Base-by-base conservation (phyloP, 2,888 invertebrate species). In the Cryptus viduatorius region DNA sequence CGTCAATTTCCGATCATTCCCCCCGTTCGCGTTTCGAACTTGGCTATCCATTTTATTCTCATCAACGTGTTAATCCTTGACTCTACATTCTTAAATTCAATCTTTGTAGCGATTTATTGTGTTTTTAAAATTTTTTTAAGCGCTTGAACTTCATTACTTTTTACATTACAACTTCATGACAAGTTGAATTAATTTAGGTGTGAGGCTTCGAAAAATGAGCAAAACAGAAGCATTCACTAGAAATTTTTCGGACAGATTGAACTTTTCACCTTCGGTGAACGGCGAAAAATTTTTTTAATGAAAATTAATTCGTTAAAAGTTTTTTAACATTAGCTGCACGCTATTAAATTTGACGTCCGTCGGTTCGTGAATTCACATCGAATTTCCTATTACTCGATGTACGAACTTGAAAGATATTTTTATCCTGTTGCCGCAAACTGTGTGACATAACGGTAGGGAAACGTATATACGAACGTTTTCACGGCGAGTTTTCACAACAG, bases 1-100 rank as follows among this genome's bases (percentile, higher is more conserved):
- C 82, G 61, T 79, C 64, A 84, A 71, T 76, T 84, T 50, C 65
- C 82, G 69, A 84, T 82, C 82, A 67, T 71, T 61, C 59, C 37
- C 7, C 37, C 56, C 73, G 69, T 69, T 76, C 72, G 82, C 76
- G 78, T 81, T 76, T 69, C 53, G 29, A 29, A 50, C 44, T 69
- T 48, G n/a, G 50, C 29, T 53, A 71, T 71, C 69, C 59, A 79
- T 82, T 84, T 78, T 64, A 81, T 84, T 79, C 29, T 75, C 50
- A 46, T 61, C 50, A 46, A 59, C 65, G 48, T 68, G 65, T 79
- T 50, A 37, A 78, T 73, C 64, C 31, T 19, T 31, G 48, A 59
- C 8, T 61, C n/a, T 7, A n/a, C n/a, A 24, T 46, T 46, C 12
- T 37, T 12, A 48, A 50, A 50, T n/a, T 4, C 48, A 50, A 16